phyloP scores from a whole-genome alignment of 2,888 invertebrate genomes.

The Melitaea athalia region DNA sequence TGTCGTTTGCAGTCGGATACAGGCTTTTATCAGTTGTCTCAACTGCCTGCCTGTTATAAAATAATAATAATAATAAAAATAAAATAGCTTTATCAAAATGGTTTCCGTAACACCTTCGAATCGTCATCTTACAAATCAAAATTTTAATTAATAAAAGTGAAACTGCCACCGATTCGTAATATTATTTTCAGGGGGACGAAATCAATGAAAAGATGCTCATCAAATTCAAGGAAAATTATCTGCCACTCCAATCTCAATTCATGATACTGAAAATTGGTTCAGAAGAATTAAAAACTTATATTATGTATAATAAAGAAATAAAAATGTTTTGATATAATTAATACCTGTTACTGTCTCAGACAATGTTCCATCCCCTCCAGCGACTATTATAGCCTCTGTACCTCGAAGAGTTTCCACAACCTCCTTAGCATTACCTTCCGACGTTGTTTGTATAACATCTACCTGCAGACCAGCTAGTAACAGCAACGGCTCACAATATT shows the following conservation, averaged over 20 bases:
- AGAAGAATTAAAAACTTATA: background rate
- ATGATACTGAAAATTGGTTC: conserved; percentile 50
- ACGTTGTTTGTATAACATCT: conserved; percentile 87
- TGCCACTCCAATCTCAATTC: conserved; percentile 67
- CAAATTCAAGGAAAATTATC: conserved; percentile 51
- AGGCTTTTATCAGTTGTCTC: too few species aligned
- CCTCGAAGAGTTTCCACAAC: conserved; percentile 88
- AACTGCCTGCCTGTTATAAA: too few species aligned
- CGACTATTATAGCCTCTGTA: conserved; percentile 93
- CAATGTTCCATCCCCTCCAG: conserved; percentile 97
- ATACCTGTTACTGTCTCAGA: conserved; percentile 90
- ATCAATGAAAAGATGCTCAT: conserved; percentile 58
- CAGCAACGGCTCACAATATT: conserved; percentile 96
- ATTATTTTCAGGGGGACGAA: conserved; percentile 54
- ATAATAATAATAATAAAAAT: too few species aligned
- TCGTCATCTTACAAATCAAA: too few species aligned
- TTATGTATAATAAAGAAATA: too few species aligned
- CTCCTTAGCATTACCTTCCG: conserved; percentile 93
- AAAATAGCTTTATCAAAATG: too few species aligned
- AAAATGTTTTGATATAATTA: background rate
- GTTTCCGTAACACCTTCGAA: too few species aligned
- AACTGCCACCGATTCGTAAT: background rate
- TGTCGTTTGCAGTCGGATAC: too few species aligned
- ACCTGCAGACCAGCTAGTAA: conserved; percentile 89
- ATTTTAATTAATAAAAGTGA: background rate